phyloP scores from a whole-genome alignment of 2,888 invertebrate species.

The Eutolmus rufibarbis region DNA sequence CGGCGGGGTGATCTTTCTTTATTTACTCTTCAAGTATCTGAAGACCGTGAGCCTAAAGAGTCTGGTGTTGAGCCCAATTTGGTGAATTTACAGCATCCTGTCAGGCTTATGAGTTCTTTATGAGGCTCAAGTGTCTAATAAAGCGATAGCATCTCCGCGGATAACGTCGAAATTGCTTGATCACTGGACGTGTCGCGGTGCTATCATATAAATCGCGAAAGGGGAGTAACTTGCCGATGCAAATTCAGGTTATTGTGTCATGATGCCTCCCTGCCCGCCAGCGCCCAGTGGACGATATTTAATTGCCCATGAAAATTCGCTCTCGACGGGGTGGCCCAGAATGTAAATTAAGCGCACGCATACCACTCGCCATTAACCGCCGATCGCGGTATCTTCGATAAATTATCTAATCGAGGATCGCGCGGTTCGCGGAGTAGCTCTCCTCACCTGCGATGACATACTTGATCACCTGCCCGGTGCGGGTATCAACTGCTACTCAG shows the following conservation, averaged over 20 bases:
- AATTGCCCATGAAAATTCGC: background rate
- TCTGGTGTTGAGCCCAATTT: background rate
- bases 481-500: constrained; percentile 13
- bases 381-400: constrained; percentile 39
- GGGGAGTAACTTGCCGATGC: background rate
- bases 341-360: constrained; percentile 29
- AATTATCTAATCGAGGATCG: constrained; percentile 46
- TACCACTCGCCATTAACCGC: constrained; percentile 19
- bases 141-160: background rate
- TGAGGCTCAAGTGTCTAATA: constrained; percentile 18
- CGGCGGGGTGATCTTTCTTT: background rate
- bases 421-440: constrained; percentile 10
- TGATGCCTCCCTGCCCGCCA: background rate
- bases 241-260: constrained; percentile 29
- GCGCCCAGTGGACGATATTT: background rate
- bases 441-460: constrained; percentile 42
- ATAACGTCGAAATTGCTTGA: background rate
- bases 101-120: background rate
- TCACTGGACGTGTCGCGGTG: constrained; percentile 3
- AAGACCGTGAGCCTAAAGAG: background rate
- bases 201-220: constrained; percentile 7
- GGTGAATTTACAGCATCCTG: constrained; percentile 2
- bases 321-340: constrained; percentile 5
- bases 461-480: constrained; percentile 43
- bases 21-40: background rate